phyloP scores from a whole-genome alignment of 1,140 invertebrate genomes.

The Bombus turneri region DNA sequence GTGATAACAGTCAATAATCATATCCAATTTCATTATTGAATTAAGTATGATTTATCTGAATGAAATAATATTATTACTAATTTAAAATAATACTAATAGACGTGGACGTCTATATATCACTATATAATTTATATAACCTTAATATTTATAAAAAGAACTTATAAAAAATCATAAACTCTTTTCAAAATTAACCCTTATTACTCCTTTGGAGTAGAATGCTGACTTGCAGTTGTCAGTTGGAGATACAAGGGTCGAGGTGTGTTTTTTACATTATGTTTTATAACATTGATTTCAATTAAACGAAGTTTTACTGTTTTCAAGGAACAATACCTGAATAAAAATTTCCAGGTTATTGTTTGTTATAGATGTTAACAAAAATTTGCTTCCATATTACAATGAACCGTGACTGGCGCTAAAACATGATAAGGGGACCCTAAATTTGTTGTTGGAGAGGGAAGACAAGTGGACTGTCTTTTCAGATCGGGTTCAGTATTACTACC shows the following conservation, averaged over 20 bases:
- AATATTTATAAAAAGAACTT: slow-evolving; percentile 19
- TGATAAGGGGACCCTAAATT: slow-evolving; percentile 84
- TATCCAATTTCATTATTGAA: neutral
- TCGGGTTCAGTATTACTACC: slow-evolving; percentile 79
- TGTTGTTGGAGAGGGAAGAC: slow-evolving; percentile 78
- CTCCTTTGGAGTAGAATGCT: too few species aligned
- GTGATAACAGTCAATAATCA: neutral
- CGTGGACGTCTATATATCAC: neutral
- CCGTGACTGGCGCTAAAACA: slow-evolving; percentile 93
- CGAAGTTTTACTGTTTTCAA: neutral
- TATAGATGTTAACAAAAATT: slow-evolving; percentile 75
- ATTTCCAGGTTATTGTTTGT: neutral
- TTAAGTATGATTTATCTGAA: slow-evolving; percentile 21
- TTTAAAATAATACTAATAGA: neutral
- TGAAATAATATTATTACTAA: neutral
- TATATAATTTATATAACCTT: slow-evolving; percentile 6
- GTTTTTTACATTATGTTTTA: neutral
- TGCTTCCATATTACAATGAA: slow-evolving; percentile 92
- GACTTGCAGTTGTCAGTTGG: too few species aligned
- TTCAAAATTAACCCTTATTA: neutral
- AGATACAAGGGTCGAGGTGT: neutral
- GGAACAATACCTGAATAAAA: neutral
- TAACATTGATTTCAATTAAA: neutral
- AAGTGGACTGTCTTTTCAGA: slow-evolving; percentile 70
- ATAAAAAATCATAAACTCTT: slow-evolving; percentile 10